Percentiles rank a stretch among this genome's conserved stretches.
Evolutionary conservation across 1,140 invertebrate species (phyloP).

Genomic region (Odontomachus brunneus): DNA sequence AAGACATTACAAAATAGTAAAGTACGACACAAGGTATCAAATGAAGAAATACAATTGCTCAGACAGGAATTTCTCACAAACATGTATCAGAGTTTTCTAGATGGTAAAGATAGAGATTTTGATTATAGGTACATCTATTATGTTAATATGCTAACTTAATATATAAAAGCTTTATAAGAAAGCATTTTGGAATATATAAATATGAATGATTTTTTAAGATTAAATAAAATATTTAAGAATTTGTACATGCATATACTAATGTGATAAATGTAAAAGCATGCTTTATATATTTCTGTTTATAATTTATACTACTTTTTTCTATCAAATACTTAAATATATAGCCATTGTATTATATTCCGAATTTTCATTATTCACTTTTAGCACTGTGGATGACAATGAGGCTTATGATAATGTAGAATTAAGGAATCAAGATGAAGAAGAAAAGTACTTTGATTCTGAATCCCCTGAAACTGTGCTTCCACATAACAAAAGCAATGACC

Average conservation of each 20-base stretch:
- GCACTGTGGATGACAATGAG: slow-evolving; percentile 90
- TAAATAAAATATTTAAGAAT: no score
- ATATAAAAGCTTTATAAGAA: no score
- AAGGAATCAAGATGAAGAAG: slow-evolving; percentile 91
- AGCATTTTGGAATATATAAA: slow-evolving; percentile 34
- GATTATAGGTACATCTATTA: slow-evolving; percentile 89
- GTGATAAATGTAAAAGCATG: no score
- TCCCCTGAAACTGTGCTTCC: slow-evolving; percentile 86
- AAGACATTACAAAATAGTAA: slow-evolving; percentile 28
- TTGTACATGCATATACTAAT: no score
- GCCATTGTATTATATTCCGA: slow-evolving; percentile 17
- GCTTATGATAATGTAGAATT: slow-evolving; percentile 92
- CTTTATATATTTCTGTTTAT: slow-evolving; percentile 26
- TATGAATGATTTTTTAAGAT: background rate
- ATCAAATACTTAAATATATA: slow-evolving; percentile 7
- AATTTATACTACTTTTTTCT: background rate
- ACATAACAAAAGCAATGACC: slow-evolving; percentile 83
- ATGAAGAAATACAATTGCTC: slow-evolving; percentile 88
- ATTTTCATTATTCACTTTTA: slow-evolving; percentile 72
- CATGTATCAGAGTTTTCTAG: slow-evolving; percentile 95
- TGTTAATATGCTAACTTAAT: slow-evolving; percentile 71
- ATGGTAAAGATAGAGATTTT: slow-evolving; percentile 93
- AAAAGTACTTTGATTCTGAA: slow-evolving; percentile 95
- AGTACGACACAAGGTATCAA: slow-evolving; percentile 62
- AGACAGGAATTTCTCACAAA: slow-evolving; percentile 93